Base-by-base conservation (phyloP, 2,888 invertebrate genomes). In the Tryphoninae sp. region DNA sequence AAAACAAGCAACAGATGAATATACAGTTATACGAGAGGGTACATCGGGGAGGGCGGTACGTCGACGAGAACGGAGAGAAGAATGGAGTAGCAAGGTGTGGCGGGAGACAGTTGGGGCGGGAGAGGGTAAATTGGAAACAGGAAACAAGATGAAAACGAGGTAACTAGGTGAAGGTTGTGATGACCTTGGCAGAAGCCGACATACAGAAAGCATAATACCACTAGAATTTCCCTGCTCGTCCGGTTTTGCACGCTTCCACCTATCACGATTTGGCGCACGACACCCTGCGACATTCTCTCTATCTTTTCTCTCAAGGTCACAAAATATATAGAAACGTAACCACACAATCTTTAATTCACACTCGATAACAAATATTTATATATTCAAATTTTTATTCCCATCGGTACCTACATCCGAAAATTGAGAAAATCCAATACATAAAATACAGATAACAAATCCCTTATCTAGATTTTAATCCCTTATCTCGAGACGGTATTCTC, bases 161-260 rank as follows among this genome's bases (percentile, higher is more conserved):
- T 65, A 78, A 78, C 69, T 64, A 58, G 64, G 4, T 19, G 49
- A 72, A 51, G 65, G 65, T 72, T 26, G 76, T n/a, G 69, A n/a
- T 22, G 64, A 58, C 40, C 62, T 72, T 64, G 23, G 58, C 45
- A 33, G 59, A 40, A 19, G 49, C n/a, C 4, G 11, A 22, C 40
- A 59, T 40, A 55, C 69, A 22, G 45, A 16, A 45, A 55, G 45
- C 64, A 55, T 42, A 74, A 65, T 55, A 23, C 26, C 19, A 11
- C 53, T 49, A 51, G 65, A 45, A 53, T 59, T 72, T 72, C 22
- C 22, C 51, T n/a, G 11, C 59, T 59, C 59, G 65, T 49, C 33
- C 72, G 42, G 42, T 71, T 64, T 58, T 7, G 2, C 26, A 22
- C 68, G 40, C 59, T 22, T n/a, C 55, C 23, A 42, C 58, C 16